These are phyloP conservation scores for Galaxea fascicularis DNA, from an alignment of 92 coral and sea anemone genomes.

Conservation along the genomic window DNA sequence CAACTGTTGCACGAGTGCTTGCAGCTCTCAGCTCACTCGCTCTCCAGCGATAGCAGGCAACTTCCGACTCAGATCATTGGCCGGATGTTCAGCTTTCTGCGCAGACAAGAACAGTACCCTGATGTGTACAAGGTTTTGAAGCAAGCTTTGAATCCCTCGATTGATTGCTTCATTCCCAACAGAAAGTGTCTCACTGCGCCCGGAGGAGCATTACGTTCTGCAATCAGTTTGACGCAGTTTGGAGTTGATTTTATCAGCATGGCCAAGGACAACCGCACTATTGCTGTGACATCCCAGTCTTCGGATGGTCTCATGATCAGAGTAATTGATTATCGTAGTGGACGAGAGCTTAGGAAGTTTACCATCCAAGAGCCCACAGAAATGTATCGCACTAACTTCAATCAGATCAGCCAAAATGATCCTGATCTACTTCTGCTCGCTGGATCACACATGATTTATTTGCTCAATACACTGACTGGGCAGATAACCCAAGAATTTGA, in stretches of 20 bases:
- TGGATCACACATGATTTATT: conserved; percentile 80
- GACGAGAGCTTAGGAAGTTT: conserved; percentile 81
- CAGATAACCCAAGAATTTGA: conserved; percentile 73
- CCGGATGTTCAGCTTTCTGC: conserved; percentile 87
- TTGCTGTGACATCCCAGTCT: conserved; percentile 69
- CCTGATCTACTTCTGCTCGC: conserved; percentile 73
- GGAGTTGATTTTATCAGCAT: conserved; percentile 80
- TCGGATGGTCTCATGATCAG: conserved; percentile 82
- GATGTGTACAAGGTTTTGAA: conserved; percentile 78
- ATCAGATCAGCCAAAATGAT: conserved; percentile 71
- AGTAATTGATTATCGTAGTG: conserved; percentile 82
- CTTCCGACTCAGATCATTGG: conserved; percentile 94
- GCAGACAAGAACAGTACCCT: conserved; percentile 78
- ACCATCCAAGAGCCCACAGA: conserved; percentile 73
- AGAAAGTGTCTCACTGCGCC: conserved; percentile 92
- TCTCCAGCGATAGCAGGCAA: conserved; percentile 84
- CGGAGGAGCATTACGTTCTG: conserved; percentile 91
- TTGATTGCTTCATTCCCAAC: conserved; percentile 90
- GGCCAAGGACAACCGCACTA: conserved; percentile 83
- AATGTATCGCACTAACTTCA: conserved; percentile 71
- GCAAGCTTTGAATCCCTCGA: conserved; percentile 77
- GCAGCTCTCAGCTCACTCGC: conserved; percentile 81
- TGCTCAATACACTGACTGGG: conserved; percentile 86
- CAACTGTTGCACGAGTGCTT: conserved; percentile 85
- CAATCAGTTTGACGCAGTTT: conserved; percentile 74